Evolutionary conservation across 2,888 invertebrate species (phyloP), one percentile per base, ranked within the genome.

Genomic region (Drosophila paramelanica): DNA sequence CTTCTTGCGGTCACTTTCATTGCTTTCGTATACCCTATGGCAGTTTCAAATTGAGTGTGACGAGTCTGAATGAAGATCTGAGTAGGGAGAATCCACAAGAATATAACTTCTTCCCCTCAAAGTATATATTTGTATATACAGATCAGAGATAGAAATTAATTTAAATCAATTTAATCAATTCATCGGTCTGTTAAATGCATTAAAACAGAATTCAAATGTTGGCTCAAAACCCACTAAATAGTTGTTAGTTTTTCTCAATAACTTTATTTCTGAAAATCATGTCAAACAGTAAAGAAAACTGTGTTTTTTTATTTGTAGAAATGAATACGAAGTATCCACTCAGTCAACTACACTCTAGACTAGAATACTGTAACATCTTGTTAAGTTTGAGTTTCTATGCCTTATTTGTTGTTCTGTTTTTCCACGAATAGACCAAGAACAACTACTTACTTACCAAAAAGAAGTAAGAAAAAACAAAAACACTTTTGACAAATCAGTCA

Each of bases 401-500:
- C 17, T 20, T 36, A 10, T 11, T 33, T 36, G 20, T 31, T 46
- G 25, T 23, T 25, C 17, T 23, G 36, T 31, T 17, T 20, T 55
- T 50, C 42, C 20, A 45, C 42, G 52, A 66, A 66, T 33, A 50
- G 58, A 25, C 62, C 43, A 45, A 55, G 57, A 17, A 25, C 38
- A 36, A n/a, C 8, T 33, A n/a, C 17, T 3, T n/a, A 17, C 47
- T 38, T 58, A 58, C 23, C 43, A 58, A 20, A 56, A 36, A 36
- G 4, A 8, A 31, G 7, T 1, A 27, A 27, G 7, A 17, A 27
- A 27, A 5, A 25, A 25, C 4, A 27, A 27, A 6, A 39, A 41
- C 17, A 41, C 23, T 43, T 39, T 76, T 76, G 60, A 60, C 71
- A 65, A 77, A 71, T 57, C 56, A 47, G 65, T 56, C 47, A 17